phyloP scores from a whole-genome alignment of 2,888 invertebrate species.

The Trisateles emortualis region DNA sequence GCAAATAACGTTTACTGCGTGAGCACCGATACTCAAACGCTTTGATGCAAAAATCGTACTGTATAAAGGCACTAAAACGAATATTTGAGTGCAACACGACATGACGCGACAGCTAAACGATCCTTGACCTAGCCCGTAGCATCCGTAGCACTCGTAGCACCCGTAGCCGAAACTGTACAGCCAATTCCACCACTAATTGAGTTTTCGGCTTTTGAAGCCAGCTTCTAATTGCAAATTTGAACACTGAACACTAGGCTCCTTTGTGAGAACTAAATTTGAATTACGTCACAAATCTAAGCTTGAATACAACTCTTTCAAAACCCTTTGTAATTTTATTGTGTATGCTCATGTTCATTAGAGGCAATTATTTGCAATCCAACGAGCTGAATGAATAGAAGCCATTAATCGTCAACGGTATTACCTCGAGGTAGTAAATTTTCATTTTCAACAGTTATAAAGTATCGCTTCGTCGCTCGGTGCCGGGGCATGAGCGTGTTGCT shows the following conservation, averaged over 20 bases:
- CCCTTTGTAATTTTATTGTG: background rate
- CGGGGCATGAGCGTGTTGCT: conserved; percentile 12
- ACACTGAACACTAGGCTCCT: conserved; percentile 30
- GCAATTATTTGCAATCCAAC: conserved; percentile 16
- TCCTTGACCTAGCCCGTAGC: conserved; percentile 7
- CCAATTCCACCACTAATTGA: conserved; percentile 61
- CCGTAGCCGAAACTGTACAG: conserved; percentile 6
- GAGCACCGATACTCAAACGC: too few species aligned
- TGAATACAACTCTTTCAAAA: background rate
- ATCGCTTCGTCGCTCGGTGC: conserved; percentile 10
- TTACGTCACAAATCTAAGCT: conserved; percentile 19
- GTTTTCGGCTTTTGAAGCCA: conserved; percentile 59
- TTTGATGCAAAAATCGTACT: too few species aligned
- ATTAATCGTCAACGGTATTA: conserved; percentile 26
- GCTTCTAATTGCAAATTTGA: conserved; percentile 40
- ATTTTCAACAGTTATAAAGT: conserved; percentile 28
- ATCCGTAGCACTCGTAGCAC: conserved; percentile 10
- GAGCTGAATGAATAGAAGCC: conserved; percentile 25
- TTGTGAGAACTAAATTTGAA: conserved; percentile 30
- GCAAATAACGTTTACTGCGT: too few species aligned
- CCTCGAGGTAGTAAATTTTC: conserved; percentile 28
- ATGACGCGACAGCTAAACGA: too few species aligned
- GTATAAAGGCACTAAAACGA: too few species aligned
- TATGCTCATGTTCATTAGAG: conserved; percentile 31
- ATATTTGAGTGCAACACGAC: background rate